Conservation (phyloP, 2,888 invertebrate genomes). For the Rhabditoides inermis region DNA sequence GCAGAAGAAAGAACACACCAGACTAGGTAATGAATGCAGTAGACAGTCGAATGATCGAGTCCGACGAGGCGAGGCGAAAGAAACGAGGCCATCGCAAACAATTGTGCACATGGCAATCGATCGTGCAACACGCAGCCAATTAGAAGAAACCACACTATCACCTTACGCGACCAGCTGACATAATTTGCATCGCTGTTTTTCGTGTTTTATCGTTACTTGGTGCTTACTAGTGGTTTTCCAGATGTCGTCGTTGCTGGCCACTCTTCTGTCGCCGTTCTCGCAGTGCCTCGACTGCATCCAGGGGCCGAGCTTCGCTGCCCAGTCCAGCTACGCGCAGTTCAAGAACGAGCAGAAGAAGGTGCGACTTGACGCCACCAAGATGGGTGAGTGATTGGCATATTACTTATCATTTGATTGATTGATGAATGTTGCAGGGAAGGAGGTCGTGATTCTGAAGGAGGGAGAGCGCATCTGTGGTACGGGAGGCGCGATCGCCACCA, state of each 20-base stretch:
- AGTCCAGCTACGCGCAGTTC: not conserved
- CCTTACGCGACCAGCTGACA: no score
- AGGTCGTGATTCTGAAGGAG: slow-evolving; percentile 88
- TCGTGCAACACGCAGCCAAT: no score
- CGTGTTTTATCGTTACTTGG: no score
- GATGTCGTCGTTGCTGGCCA: slow-evolving; percentile 4
- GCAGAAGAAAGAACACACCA: no score
- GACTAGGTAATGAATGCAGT: no score
- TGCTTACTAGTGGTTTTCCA: no score
- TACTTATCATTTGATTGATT: not conserved
- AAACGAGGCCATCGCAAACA: no score
- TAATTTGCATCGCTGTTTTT: no score
- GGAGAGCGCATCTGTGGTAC: slow-evolving; percentile 86
- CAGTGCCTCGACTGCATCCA: slow-evolving; percentile 29
- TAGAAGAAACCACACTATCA: no score
- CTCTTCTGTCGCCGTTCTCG: slow-evolving; percentile 8
- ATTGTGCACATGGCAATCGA: no score
- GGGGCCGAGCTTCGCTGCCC: slow-evolving; percentile 21
- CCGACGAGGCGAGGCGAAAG: no score
- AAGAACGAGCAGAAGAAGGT: slow-evolving; percentile 30
- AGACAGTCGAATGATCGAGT: no score
- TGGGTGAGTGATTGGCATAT: slow-evolving; percentile 30
- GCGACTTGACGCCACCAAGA: slow-evolving; percentile 37
- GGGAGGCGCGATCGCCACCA: slow-evolving; percentile 80
- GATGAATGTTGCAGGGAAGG: slow-evolving; percentile 65